Evolutionary conservation across 2,113 vertebrate species (phyloP).

Genomic region (Sinocyclocheilus maitianheensis): DNA sequence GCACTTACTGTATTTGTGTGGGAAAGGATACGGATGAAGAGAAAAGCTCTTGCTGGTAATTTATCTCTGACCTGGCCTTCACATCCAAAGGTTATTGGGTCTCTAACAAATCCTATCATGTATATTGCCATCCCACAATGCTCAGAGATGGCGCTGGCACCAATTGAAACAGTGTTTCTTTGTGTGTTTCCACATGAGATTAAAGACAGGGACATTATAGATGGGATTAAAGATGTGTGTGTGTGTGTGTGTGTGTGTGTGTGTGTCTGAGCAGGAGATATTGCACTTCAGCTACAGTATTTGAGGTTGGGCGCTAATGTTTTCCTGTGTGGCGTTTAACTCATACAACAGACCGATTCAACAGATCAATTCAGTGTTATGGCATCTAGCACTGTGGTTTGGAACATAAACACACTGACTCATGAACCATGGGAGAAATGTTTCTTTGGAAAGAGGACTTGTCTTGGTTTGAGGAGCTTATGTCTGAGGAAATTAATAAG

Average conservation of each 20-base stretch:
- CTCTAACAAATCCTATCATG: slow-evolving; percentile 67
- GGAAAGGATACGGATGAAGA: slow-evolving; percentile 11
- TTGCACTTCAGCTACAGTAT: neutral
- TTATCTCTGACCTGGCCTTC: slow-evolving; percentile 55
- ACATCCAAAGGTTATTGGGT: slow-evolving; percentile 63
- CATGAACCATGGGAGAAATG: slow-evolving; percentile 34
- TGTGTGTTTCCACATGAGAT: slow-evolving; percentile 36
- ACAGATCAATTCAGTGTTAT: slow-evolving; percentile 13
- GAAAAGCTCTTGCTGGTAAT: slow-evolving; percentile 51
- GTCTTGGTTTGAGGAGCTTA: slow-evolving; percentile 23
- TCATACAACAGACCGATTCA: slow-evolving; percentile 13
- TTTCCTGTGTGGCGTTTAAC: slow-evolving; percentile 9
- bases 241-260: slow-evolving; percentile 18
- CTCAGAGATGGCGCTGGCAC: slow-evolving; percentile 45
- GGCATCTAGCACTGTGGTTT: neutral
- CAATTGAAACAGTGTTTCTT: slow-evolving; percentile 36
- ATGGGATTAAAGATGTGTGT: slow-evolving; percentile 59
- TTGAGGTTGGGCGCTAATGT: neutral
- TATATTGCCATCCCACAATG: slow-evolving; percentile 62
- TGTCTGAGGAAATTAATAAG: slow-evolving; percentile 11
- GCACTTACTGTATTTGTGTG: slow-evolving; percentile 8
- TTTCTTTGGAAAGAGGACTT: slow-evolving; percentile 16
- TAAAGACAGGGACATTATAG: slow-evolving; percentile 48
- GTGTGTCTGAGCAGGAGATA: neutral
- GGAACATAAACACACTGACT: neutral